Evolutionary conservation across 2,888 invertebrate genomes (phyloP).

Genomic region (Leptura quadrifasciata): DNA sequence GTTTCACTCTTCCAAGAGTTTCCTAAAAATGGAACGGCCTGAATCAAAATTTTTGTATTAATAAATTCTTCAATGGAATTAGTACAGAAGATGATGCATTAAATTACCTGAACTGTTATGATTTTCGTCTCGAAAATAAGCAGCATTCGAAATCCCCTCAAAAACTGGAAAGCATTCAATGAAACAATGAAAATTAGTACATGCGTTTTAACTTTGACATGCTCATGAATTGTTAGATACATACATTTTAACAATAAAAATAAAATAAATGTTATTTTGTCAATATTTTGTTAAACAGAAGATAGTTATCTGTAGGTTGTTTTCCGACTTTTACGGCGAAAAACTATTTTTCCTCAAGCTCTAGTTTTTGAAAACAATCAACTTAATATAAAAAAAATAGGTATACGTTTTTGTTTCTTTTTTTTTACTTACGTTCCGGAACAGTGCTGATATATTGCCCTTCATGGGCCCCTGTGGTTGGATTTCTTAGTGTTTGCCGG

Average conservation of each 20-base stretch:
- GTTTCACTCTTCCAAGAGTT: constrained; percentile 74
- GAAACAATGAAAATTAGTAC: constrained; percentile 54
- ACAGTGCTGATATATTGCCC: constrained; percentile 74
- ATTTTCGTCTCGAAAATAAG: constrained; percentile 86
- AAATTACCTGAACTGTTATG: constrained; percentile 77
- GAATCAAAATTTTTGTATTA: constrained; percentile 44
- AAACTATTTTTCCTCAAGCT: not conserved
- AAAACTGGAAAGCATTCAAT: constrained; percentile 74
- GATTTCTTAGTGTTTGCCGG: constrained; percentile 67
- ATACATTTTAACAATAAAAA: not conserved
- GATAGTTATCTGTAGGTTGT: not conserved
- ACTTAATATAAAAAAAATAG: not conserved
- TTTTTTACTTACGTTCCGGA: constrained; percentile 71
- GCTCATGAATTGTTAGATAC: constrained; percentile 30
- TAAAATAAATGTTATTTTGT: not conserved
- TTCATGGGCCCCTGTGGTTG: constrained; percentile 72
- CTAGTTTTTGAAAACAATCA: not conserved
- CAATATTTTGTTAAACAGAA: not conserved
- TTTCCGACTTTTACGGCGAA: not conserved
- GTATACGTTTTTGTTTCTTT: not conserved
- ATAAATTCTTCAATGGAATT: constrained; percentile 35
- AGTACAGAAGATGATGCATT: constrained; percentile 45
- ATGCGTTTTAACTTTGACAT: constrained; percentile 49
- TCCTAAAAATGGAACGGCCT: constrained; percentile 66
- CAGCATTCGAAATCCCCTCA: constrained; percentile 85